These are phyloP conservation scores for Dynastes maya DNA, from an alignment of 2,888 invertebrate genomes.

Conservation along the genomic window DNA sequence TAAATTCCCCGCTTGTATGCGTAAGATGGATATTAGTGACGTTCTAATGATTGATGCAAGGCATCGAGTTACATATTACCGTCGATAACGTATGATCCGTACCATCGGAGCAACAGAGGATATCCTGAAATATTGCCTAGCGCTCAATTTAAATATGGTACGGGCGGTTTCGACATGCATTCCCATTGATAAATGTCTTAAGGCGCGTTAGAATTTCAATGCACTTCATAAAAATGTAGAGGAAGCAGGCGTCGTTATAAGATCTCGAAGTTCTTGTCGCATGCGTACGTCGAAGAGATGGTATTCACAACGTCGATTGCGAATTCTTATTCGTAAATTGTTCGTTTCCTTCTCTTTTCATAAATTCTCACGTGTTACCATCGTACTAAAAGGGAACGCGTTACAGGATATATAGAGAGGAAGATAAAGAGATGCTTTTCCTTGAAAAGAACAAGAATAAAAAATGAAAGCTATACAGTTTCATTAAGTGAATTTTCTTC, in stretches of 20 bases:
- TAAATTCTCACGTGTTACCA: too few relatives aligned
- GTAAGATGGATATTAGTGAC: too few relatives aligned
- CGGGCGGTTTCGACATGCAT: slow-evolving; percentile 36
- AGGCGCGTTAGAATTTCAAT: slow-evolving; percentile 47
- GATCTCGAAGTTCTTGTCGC: neutral
- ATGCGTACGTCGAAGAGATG: too few relatives aligned
- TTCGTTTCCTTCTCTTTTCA: too few relatives aligned
- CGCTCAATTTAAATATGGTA: slow-evolving; percentile 26
- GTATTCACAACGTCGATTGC: slow-evolving; percentile 30
- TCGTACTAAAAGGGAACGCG: too few relatives aligned
- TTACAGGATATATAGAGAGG: too few relatives aligned
- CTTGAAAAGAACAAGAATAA: too few relatives aligned
- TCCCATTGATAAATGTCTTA: slow-evolving; percentile 43
- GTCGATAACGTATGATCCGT: neutral
- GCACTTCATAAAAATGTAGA: slow-evolving; percentile 44
- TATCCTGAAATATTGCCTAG: slow-evolving; percentile 29
- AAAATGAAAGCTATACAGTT: too few relatives aligned
- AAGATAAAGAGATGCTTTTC: too few relatives aligned
- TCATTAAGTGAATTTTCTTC: too few relatives aligned
- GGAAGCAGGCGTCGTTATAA: slow-evolving; percentile 29
- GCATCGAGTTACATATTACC: slow-evolving; percentile 11
- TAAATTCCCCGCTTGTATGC: too few relatives aligned
- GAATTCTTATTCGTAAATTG: too few relatives aligned
- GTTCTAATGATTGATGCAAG: slow-evolving; percentile 4
- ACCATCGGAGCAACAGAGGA: neutral